Conservation (phyloP, 2,113 vertebrate species). For the Otolemur garnettii region DNA sequence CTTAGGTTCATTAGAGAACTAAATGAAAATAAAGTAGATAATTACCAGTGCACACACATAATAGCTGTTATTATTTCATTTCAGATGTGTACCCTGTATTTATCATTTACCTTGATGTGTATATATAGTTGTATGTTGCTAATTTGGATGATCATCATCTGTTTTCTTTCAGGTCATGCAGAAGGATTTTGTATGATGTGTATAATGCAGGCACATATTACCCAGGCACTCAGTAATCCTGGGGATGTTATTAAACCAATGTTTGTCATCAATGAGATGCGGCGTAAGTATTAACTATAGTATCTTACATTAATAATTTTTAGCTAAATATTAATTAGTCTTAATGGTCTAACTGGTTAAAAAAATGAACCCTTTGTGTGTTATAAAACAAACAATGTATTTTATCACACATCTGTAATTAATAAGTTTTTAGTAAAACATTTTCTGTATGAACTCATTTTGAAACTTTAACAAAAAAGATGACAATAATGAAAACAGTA, state of each 20-base stretch:
- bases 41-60: neutral
- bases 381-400: neutral
- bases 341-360: neutral
- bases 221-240: conserved; percentile 94
- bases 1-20: neutral
- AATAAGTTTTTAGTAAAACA: conserved; percentile 22
- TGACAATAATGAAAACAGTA: neutral
- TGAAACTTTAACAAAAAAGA: conserved; percentile 43
- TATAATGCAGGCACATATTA: conserved; percentile 96
- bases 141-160: conserved; percentile 44
- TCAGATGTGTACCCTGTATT: neutral
- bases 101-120: neutral
- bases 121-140: neutral
- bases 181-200: conserved; percentile 99
- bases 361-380: neutral
- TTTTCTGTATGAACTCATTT: conserved; percentile 5
- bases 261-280: conserved; percentile 95
- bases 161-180: conserved; percentile 90
- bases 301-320: neutral
- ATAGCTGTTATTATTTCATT: neutral
- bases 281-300: conserved; percentile 88
- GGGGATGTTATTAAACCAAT: conserved; percentile 96
- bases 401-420: neutral
- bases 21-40: neutral
- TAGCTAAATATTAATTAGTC: neutral